phyloP scores from a whole-genome alignment of 1,140 invertebrate genomes.

The Cherax quadricarinatus region DNA sequence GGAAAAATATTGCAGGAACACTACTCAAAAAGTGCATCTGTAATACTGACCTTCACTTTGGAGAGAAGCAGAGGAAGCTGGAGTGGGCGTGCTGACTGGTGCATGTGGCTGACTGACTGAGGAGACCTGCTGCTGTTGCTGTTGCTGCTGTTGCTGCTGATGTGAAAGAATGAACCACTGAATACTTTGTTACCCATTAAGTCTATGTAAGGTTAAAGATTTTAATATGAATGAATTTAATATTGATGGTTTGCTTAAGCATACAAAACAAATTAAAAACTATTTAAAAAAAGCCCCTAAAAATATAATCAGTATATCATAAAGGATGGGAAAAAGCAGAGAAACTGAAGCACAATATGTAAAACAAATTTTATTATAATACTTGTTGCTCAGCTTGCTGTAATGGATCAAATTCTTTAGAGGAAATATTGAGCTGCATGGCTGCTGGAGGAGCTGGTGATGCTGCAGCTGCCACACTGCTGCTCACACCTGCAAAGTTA shows the following conservation, averaged over 20 bases:
- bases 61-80: conserved; percentile 15
- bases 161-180: background rate
- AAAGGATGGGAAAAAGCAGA: too few relatives aligned
- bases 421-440: conserved; percentile 44
- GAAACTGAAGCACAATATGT: background rate
- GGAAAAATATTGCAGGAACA: too few relatives aligned
- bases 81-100: conserved; percentile 2
- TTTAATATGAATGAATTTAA: too few relatives aligned
- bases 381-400: conserved; percentile 40
- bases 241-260: too few relatives aligned
- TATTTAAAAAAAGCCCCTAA: too few relatives aligned
- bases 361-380: background rate
- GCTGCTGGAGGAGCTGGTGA: conserved; percentile 22
- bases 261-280: too few relatives aligned
- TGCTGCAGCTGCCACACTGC: conserved; percentile 16
- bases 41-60: conserved; percentile 30
- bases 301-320: too few relatives aligned
- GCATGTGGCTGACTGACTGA: conserved; percentile 21
- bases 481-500: conserved; percentile 10
- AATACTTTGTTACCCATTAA: background rate
- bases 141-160: background rate
- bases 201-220: too few relatives aligned
- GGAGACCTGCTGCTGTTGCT: background rate
- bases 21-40: too few relatives aligned
- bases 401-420: conserved; percentile 62